phyloP scores from a whole-genome alignment of 2,113 vertebrate species.

The Tenrec ecaudatus region DNA sequence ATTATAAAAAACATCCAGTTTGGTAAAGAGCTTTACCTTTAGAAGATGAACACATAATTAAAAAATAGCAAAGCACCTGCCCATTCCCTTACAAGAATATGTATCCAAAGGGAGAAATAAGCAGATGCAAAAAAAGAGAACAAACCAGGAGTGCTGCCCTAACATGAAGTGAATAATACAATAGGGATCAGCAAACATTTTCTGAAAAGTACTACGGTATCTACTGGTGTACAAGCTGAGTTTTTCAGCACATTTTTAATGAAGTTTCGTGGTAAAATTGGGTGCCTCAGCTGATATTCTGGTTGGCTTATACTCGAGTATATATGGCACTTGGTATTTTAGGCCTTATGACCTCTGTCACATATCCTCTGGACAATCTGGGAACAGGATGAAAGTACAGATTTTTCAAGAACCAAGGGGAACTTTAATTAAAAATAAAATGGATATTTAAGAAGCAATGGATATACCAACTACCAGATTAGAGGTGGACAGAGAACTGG shows the following conservation, averaged over 20 bases:
- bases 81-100: neutral
- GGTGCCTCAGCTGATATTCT: too few relatives aligned
- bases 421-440: constrained; percentile 15
- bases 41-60: constrained; percentile 8
- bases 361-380: neutral
- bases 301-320: too few relatives aligned
- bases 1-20: neutral
- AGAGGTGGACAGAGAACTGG: constrained; percentile 1
- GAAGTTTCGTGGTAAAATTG: too few relatives aligned
- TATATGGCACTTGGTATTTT: too few relatives aligned
- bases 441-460: neutral
- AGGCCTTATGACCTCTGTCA: neutral
- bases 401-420: constrained; percentile 1
- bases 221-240: too few relatives aligned
- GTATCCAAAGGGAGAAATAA: neutral
- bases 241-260: too few relatives aligned
- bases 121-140: neutral
- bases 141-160: neutral
- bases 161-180: constrained; percentile 12
- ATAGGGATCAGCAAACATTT: neutral
- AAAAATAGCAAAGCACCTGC: neutral
- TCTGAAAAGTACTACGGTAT: neutral
- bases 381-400: neutral
- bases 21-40: neutral
- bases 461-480: neutral